These are phyloP conservation scores for Perithous albicinctus DNA, from an alignment of 2,888 invertebrate genomes.

Conservation along the genomic window DNA sequence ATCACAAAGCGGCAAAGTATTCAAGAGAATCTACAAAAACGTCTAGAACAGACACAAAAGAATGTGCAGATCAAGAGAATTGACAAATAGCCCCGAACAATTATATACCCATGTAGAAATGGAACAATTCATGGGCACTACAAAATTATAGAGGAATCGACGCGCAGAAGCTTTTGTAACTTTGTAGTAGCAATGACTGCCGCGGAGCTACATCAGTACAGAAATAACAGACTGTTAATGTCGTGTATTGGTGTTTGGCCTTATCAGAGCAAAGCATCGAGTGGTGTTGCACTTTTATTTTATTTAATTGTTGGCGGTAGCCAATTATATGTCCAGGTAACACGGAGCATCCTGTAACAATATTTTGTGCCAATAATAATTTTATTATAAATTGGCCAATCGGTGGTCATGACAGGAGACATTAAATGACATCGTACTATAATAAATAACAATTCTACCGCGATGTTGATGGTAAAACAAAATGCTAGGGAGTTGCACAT, in stretches of 20 bases:
- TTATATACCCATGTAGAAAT: not conserved
- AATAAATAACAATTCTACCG: too few species aligned
- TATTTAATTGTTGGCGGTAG: not conserved
- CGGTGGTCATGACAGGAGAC: not conserved
- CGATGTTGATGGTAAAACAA: too few species aligned
- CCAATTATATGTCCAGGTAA: not conserved
- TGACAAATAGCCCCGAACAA: not conserved
- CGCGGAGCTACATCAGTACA: not conserved
- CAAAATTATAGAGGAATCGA: not conserved
- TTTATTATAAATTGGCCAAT: not conserved
- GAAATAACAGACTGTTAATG: not conserved
- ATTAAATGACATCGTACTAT: not conserved
- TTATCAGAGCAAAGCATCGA: conserved; percentile 4
- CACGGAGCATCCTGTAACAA: not conserved
- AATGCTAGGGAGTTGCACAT: too few species aligned
- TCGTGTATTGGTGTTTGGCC: not conserved
- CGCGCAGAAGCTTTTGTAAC: not conserved
- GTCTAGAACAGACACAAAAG: not conserved
- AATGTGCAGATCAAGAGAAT: not conserved
- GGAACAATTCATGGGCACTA: not conserved
- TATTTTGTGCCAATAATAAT: not conserved
- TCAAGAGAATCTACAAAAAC: not conserved
- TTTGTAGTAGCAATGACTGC: not conserved
- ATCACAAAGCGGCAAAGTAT: not conserved
- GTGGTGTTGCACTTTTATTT: not conserved